Conservation (phyloP, 1,140 invertebrate genomes). For the Apis mellifera region DNA sequence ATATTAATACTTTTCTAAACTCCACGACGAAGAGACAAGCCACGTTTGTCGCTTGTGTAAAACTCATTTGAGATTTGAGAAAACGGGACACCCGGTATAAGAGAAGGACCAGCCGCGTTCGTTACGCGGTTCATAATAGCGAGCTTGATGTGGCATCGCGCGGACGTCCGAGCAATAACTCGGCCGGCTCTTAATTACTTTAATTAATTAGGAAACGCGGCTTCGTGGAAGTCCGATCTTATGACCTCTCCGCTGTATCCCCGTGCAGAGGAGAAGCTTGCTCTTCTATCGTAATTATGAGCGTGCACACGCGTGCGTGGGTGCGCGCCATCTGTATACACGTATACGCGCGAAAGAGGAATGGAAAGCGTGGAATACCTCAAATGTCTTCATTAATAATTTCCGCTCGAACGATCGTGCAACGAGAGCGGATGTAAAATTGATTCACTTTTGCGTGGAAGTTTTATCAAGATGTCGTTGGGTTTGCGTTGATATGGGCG, state of each 20-base stretch:
- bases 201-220: constrained; percentile 78
- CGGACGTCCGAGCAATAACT: constrained; percentile 75
- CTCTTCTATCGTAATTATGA: not conserved
- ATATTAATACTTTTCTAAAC: constrained; percentile 2
- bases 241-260: constrained; percentile 59
- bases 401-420: constrained; percentile 38
- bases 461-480: not conserved
- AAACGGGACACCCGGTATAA: constrained; percentile 7
- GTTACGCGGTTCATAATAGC: constrained; percentile 74
- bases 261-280: not conserved
- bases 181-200: constrained; percentile 77
- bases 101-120: constrained; percentile 62
- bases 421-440: constrained; percentile 27
- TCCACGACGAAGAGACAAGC: not conserved
- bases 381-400: constrained; percentile 64
- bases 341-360: constrained; percentile 24
- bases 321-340: not conserved
- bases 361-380: constrained; percentile 17
- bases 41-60: not conserved
- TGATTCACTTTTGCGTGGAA: constrained; percentile 14
- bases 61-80: not conserved
- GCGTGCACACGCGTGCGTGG: not conserved
- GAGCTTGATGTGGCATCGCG: constrained; percentile 68
- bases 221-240: constrained; percentile 77
- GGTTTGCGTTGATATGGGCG: not conserved